phyloP scores from a whole-genome alignment of 2,888 invertebrate genomes.

The Catocala fraxini region DNA sequence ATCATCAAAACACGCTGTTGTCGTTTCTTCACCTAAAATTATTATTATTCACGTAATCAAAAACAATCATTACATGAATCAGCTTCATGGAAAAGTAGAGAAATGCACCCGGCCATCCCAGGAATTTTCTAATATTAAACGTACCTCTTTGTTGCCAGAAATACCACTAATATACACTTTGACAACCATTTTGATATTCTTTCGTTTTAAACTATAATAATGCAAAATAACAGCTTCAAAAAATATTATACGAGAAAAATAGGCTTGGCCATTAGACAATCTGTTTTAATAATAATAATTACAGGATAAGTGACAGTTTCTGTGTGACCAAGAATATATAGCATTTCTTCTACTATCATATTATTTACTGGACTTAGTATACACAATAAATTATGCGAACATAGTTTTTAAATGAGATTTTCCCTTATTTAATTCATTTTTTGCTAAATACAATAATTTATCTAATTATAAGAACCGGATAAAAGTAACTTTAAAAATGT shows the following conservation, averaged over 20 bases:
- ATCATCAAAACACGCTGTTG: slow-evolving; percentile 98
- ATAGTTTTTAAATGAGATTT: too few relatives aligned
- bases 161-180: slow-evolving; percentile 97
- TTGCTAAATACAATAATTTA: too few relatives aligned
- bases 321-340: slow-evolving; percentile 46
- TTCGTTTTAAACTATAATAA: slow-evolving; percentile 62
- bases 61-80: slow-evolving; percentile 76
- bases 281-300: slow-evolving; percentile 76
- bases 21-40: slow-evolving; percentile 96
- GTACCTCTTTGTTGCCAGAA: slow-evolving; percentile 97
- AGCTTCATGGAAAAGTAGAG: slow-evolving; percentile 69
- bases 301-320: slow-evolving; percentile 57
- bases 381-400: too few relatives aligned
- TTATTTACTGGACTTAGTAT: neutral
- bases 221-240: slow-evolving; percentile 66
- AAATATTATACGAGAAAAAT: slow-evolving; percentile 75
- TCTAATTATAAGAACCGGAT: too few relatives aligned
- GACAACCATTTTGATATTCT: slow-evolving; percentile 91
- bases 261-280: slow-evolving; percentile 85
- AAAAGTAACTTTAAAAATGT: too few relatives aligned
- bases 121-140: slow-evolving; percentile 81
- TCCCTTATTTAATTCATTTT: too few relatives aligned
- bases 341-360: slow-evolving; percentile 23
- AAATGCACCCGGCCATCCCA: slow-evolving; percentile 74
- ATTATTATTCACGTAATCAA: slow-evolving; percentile 73